Base-by-base conservation (phyloP, 2,888 invertebrate genomes). In the Syrista parreyssii region DNA sequence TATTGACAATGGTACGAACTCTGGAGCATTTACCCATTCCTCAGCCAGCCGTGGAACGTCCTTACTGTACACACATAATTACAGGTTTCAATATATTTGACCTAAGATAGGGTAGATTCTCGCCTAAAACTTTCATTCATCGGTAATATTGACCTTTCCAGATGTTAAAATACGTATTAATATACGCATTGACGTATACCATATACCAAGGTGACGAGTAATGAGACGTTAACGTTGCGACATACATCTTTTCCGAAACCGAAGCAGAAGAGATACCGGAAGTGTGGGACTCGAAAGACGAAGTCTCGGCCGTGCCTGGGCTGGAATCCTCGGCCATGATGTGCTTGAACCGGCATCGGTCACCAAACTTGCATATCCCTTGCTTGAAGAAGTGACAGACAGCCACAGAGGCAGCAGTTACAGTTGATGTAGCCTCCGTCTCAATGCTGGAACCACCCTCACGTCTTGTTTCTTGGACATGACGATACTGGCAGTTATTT, bases 21-120 rank as follows among this genome's bases (percentile, higher is more conserved):
- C 93, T 11, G 93, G 93, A 34, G 93, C 93, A 76, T 92, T 92
- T 12, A 92, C 92, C 93, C 93, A 93, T 78, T 88, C 86, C 76
- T 92, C 91, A 77, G 89, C 88, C 0, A 85, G 84, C 68, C 68
- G 33, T 31, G 75, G 76, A 77, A 83, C 73, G 77, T 85, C 68
- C 23, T 75, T 74, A 74, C 68, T 74, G 68, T 55, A 73, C 23
- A 71, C 1, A 40, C 31, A 36, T 9, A 33, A 68, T 34, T 4
- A 36, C 23, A 74, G n/a, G n/a, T 4, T 31, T 33, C 71, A 33
- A 71, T 71, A 33, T 33, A 33, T 32, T 33, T 71, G 31, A 71
- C 71, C 71, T 71, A 71, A 9, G 55, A 55, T 23, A 55, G 55
- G 9, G 55, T 55, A 55, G 55, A 55, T 55, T 55, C 55, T 55